Conservation (phyloP, 2,888 invertebrate species). For the Ethmia dodecea region DNA sequence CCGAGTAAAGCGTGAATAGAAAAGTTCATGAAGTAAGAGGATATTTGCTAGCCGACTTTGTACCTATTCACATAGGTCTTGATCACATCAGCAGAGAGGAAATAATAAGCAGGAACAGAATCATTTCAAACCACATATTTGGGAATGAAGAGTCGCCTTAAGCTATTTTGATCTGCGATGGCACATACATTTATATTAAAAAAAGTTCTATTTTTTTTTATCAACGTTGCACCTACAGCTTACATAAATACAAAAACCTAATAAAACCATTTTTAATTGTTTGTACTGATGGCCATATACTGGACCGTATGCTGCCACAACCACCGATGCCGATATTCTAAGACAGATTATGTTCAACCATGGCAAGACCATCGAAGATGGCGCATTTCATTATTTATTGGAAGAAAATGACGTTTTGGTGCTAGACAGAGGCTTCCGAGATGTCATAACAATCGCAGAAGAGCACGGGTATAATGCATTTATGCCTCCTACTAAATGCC, state of each 20-base stretch:
- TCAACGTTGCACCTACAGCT: constrained; percentile 17
- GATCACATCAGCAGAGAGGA: constrained; percentile 8
- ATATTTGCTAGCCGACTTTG: constrained; percentile 8
- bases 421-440: constrained; percentile 6
- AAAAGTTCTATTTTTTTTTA: constrained; percentile 5
- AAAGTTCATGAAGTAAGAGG: not conserved
- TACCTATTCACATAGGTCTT: constrained; percentile 10
- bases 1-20: not conserved
- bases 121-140: constrained; percentile 6
- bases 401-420: constrained; percentile 11
- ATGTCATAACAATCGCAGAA: constrained; percentile 4
- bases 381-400: constrained; percentile 2
- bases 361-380: not conserved
- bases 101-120: constrained; percentile 1
- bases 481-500: constrained; percentile 11
- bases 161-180: constrained; percentile 15
- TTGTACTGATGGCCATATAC: constrained; percentile 13
- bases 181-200: constrained; percentile 17
- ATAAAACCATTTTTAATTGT: constrained; percentile 16
- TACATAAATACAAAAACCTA: constrained; percentile 15
- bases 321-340: constrained; percentile 13
- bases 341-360: constrained; percentile 2
- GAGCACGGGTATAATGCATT: constrained; percentile 12
- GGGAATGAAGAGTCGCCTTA: constrained; percentile 4
- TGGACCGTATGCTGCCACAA: constrained; percentile 16